Percentiles rank a stretch among this genome's conserved stretches.
Conservation (phyloP, 2,888 invertebrate genomes). For the Tetanocera ferruginea region DNA sequence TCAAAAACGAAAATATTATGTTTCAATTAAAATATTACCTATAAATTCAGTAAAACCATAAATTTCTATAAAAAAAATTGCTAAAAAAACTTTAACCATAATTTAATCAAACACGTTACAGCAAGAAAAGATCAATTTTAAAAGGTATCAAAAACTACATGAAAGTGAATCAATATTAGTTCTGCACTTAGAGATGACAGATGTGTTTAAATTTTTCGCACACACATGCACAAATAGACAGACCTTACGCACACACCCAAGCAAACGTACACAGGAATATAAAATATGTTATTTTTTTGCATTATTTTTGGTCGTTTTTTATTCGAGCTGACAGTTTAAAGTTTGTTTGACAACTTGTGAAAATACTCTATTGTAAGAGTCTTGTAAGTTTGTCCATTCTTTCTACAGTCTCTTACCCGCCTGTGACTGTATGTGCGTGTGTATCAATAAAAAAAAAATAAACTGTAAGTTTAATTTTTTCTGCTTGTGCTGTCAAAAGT, state of each 20-base stretch:
- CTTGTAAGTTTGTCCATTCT: conserved; percentile 19
- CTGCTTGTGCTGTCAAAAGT: conserved; percentile 31
- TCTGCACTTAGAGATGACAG: conserved; percentile 9
- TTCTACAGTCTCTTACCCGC: conserved; percentile 45
- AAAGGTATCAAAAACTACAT: not conserved
- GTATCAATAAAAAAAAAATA: conserved; percentile 1
- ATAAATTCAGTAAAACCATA: too few relatives aligned
- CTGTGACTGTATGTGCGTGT: conserved; percentile 40
- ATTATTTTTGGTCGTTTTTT: conserved; percentile 57
- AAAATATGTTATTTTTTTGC: conserved; percentile 44
- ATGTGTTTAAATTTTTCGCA: not conserved
- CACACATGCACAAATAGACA: too few relatives aligned
- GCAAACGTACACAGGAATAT: conserved; percentile 7
- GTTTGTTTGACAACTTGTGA: conserved; percentile 55
- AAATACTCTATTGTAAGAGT: conserved; percentile 40
- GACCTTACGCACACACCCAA: conserved; percentile 44
- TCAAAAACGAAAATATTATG: too few relatives aligned
- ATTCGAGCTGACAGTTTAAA: conserved; percentile 59
- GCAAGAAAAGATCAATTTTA: too few relatives aligned
- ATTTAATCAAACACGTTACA: too few relatives aligned
- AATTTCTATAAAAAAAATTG: too few relatives aligned
- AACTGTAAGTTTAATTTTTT: conserved; percentile 4
- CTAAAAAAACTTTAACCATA: too few relatives aligned
- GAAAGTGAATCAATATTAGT: conserved; percentile 18
- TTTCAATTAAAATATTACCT: too few relatives aligned